Evolutionary conservation across 2,113 vertebrate species (phyloP).

Genomic region (Meleagris gallopavo): DNA sequence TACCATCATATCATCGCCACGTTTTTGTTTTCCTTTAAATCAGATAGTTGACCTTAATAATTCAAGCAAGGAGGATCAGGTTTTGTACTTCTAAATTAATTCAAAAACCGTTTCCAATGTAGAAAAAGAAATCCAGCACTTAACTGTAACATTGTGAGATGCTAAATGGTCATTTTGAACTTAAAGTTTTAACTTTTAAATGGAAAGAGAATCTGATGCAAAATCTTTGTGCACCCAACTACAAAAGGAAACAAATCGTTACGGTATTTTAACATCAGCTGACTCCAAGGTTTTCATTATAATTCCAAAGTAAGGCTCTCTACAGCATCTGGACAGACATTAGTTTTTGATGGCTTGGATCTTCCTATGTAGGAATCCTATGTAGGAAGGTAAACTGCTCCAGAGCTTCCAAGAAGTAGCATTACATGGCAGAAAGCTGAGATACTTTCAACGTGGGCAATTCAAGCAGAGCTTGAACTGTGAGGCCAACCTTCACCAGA

Average conservation of each 20-base stretch:
- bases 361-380: constrained; percentile 51
- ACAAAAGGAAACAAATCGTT: neutral
- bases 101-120: constrained; percentile 13
- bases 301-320: constrained; percentile 55
- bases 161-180: constrained; percentile 19
- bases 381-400: constrained; percentile 36
- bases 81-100: constrained; percentile 49
- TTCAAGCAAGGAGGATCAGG: neutral
- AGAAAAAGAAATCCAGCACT: constrained; percentile 51
- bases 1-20: constrained; percentile 7
- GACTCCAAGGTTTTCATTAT: constrained; percentile 35
- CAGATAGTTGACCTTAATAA: neutral
- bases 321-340: constrained; percentile 59
- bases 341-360: constrained; percentile 70
- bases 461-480: constrained; percentile 95
- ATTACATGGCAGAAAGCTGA: constrained; percentile 89
- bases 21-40: constrained; percentile 18
- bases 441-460: constrained; percentile 85
- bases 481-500: constrained; percentile 93
- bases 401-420: constrained; percentile 12
- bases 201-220: constrained; percentile 45
- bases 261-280: constrained; percentile 39
- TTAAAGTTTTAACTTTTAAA: neutral
- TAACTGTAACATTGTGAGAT: neutral
- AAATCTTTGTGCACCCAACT: constrained; percentile 54